phyloP scores from a whole-genome alignment of 2,113 vertebrate species.

The Oryzias javanicus region DNA sequence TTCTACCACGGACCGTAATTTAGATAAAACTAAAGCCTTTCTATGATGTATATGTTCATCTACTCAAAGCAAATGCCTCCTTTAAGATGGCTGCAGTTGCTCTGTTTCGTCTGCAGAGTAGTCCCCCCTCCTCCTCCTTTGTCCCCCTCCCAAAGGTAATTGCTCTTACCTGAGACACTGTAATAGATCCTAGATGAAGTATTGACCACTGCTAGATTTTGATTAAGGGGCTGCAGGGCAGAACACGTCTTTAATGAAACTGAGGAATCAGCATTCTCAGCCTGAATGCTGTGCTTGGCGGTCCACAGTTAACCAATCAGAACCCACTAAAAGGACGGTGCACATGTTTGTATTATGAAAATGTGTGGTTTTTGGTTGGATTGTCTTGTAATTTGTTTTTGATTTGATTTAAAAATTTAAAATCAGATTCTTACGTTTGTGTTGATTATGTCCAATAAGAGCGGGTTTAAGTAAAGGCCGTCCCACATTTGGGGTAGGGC shows the following conservation, averaged over 20 bases:
- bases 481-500: no score
- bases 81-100: constrained; percentile 54
- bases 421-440: no score
- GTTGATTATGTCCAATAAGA: no score
- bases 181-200: constrained; percentile 84
- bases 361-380: no score
- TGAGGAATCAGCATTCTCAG: constrained; percentile 77
- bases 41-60: constrained; percentile 74
- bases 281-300: constrained; percentile 23
- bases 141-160: constrained; percentile 72
- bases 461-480: no score
- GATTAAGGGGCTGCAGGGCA: constrained; percentile 82
- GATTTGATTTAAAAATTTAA: no score
- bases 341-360: no score
- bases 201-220: constrained; percentile 84
- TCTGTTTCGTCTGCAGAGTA: constrained; percentile 32
- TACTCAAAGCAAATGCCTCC: constrained; percentile 65
- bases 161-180: constrained; percentile 79
- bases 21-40: constrained; percentile 32
- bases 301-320: constrained; percentile 61
- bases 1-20: constrained; percentile 50
- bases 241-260: constrained; percentile 79
- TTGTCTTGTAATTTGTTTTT: no score
- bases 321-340: background rate
- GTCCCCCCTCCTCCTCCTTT: constrained; percentile 30